Conservation (phyloP, 2,113 vertebrate species). For the Cinclus mexicanus region DNA sequence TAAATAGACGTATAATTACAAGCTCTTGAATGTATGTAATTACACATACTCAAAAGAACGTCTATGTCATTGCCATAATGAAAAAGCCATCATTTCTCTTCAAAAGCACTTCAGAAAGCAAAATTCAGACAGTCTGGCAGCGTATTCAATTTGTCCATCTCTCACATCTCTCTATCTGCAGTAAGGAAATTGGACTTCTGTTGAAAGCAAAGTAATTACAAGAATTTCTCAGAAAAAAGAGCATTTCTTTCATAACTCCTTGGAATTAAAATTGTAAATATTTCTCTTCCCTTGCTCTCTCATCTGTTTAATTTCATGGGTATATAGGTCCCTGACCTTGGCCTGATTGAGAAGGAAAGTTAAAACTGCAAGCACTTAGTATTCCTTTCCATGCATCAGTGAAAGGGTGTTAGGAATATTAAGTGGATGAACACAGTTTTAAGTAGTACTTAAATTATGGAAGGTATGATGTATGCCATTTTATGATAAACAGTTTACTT, state of each 20-base stretch:
- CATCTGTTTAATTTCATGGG: background rate
- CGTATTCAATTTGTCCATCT: conserved; percentile 28
- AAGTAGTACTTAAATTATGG: background rate
- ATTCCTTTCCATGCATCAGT: background rate
- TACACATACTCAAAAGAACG: conserved; percentile 48
- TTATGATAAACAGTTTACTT: background rate
- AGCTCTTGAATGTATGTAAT: conserved; percentile 45
- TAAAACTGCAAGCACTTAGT: background rate
- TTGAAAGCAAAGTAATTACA: background rate
- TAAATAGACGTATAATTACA: background rate
- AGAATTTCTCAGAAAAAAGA: conserved; percentile 15
- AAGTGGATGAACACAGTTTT: background rate
- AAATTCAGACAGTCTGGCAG: conserved; percentile 57
- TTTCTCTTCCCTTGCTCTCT: background rate
- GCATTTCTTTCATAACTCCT: background rate
- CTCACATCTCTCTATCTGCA: background rate
- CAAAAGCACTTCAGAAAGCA: conserved; percentile 29
- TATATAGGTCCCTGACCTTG: background rate
- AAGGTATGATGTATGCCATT: background rate
- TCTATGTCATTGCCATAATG: conserved; percentile 28
- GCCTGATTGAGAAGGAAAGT: background rate
- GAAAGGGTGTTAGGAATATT: background rate
- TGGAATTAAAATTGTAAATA: background rate
- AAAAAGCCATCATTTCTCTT: conserved; percentile 63
- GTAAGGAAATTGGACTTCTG: conserved; percentile 4